Base-by-base conservation (phyloP, 1,140 invertebrate genomes). In the Diorhabda sublineata region DNA sequence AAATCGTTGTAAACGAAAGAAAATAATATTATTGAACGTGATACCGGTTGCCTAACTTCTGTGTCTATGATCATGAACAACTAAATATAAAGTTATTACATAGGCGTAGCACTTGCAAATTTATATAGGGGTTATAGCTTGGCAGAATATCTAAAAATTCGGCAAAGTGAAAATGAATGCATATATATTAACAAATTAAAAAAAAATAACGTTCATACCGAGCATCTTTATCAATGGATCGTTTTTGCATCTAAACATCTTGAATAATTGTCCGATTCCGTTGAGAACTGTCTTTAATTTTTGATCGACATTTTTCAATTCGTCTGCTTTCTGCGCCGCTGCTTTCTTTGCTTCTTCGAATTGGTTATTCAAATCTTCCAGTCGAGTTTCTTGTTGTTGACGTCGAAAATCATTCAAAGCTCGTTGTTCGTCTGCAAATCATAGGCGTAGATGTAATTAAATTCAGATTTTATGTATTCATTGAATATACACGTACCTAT, bases 201-300 rank as follows among this genome's bases (percentile, higher is more conserved):
- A 26, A 26, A 26, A 26, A 26, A 26, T 26, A 26, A 26, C 26
- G n/a, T 52, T 52, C 44, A 65, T 71, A 73, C 72, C 72, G 11
- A 74, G 64, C 42, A 74, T 58, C 5, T 57, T 44, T 8, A 92
- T 81, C 6, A 93, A 85, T 0, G 91, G 89, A 5, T 90, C 85
- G 64, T 89, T 87, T 71, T 88, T 85, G 75, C 91, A 92, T 42
- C 84, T 83, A 8, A 86, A 86, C 52, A 84, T 81, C 60, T 82
- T 85, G 80, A 89, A 91, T 5, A 90, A 80, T 7, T 81, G 80
- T 9, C 85, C 84, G 41, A 90, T 86, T 5, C 87, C 88, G 2
- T 73, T 74, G 3, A 89, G 76, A 4, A 89, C 74, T 62, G 83
- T 82, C 2, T 85, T 78, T 5, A 88, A 74, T 56, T 83, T 77